Evolutionary conservation across 2,113 vertebrate genomes (phyloP), one percentile per base, ranked within the genome.

Genomic region (Corapipo altera): DNA sequence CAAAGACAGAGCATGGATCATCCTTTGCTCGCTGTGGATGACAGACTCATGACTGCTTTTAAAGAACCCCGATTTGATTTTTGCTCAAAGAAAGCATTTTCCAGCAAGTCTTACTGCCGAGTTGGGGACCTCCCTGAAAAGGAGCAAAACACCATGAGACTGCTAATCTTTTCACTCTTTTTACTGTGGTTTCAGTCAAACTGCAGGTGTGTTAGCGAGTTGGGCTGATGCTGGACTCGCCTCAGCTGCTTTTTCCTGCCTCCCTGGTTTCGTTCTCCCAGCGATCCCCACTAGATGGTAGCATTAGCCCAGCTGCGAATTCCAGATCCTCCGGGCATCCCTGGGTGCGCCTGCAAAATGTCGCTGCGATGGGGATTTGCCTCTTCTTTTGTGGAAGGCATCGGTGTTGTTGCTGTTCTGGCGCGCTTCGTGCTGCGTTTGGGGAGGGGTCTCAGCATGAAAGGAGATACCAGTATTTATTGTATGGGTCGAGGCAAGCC

Each of bases 291-390:
- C 91, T 91, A 95, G 94, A 67, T 96, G 95, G 93, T 46, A 90
- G 93, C 58, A 89, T 54, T 74, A 54, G 44, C 72, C 5, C 54
- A 14, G 85, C 64, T 27, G 41, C 64, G 4, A 21, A 27, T 5
- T 6, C 52, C 1, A 7, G 54, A 51, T 62, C 11, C 57, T 9
- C 1, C 0, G 5, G 20, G 33, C n/a, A 2, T 3, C 2, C 4
- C 32, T 2, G 24, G 10, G 9, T 3, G 26, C 7, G 6, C 33
- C 33, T 15, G 9, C 15, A 11, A 30, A 58, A 71, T 27, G 67
- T 17, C 15, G 2, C 54, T 3, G n/a, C 6, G 2, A 12, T 5
- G 14, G 41, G 1, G 8, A 41, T 61, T 20, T 46, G 37, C 12
- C 5, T 71, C 39, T n/a, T 28, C 21, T 17, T 23, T 30, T 11